Conservation (phyloP, 2,113 vertebrate species). For the Nicator chloris region DNA sequence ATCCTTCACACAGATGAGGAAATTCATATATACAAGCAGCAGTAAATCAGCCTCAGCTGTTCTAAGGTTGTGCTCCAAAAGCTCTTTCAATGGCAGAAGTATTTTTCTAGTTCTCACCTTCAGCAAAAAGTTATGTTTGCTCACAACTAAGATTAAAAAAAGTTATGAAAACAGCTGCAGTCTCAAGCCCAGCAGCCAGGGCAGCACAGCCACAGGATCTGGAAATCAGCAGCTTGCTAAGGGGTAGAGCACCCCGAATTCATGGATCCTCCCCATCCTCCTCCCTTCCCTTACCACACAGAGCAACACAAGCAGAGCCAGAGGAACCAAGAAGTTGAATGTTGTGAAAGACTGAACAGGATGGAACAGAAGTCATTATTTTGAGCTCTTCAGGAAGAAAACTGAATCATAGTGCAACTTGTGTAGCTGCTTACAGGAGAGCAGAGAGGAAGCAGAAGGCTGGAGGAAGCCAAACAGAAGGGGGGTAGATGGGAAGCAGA, state of each 20-base stretch:
- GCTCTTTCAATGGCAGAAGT: not conserved
- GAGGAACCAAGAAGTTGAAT: not conserved
- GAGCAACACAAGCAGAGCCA: not conserved
- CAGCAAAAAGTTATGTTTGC: not conserved
- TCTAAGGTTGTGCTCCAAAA: not conserved
- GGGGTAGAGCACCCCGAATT: accelerated
- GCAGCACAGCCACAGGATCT: not conserved
- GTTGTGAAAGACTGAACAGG: not conserved
- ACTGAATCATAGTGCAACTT: conserved; percentile 13
- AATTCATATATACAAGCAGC: not conserved
- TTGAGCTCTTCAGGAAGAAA: conserved; percentile 20
- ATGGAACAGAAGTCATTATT: not conserved
- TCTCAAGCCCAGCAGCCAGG: not conserved
- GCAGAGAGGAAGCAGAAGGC: conserved; percentile 15
- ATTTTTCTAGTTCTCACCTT: not conserved
- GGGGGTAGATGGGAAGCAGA: not conserved
- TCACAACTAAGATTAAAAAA: not conserved
- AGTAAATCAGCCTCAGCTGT: not conserved
- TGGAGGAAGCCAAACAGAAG: not conserved
- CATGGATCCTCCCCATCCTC: not conserved
- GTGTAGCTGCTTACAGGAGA: not conserved
- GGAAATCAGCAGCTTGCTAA: not conserved
- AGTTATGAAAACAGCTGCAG: not conserved
- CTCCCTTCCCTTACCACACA: not conserved
- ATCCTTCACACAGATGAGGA: not conserved